Conservation (phyloP, 1,140 invertebrate species). For the Branchinecta lynchi region DNA sequence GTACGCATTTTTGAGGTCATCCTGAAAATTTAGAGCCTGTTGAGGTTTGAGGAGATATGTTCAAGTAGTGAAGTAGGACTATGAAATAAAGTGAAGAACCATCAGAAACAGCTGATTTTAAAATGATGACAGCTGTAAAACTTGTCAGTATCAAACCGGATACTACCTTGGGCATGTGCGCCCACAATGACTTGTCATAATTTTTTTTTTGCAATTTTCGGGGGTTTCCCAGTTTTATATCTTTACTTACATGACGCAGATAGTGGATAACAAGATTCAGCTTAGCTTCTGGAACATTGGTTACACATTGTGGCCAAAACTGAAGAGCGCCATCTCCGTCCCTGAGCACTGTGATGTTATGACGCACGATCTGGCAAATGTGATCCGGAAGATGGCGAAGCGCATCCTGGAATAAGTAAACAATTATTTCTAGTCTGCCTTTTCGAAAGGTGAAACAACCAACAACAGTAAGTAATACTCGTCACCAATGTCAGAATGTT, state of each 20-base stretch:
- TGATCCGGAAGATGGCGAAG: neutral
- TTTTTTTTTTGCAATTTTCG: too few species aligned
- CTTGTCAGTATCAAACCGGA: too few species aligned
- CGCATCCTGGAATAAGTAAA: neutral
- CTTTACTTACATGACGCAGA: conserved; percentile 51
- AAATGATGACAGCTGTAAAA: too few species aligned
- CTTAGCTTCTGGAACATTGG: conserved; percentile 89
- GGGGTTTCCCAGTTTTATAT: neutral
- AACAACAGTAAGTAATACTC: too few species aligned
- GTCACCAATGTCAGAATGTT: too few species aligned
- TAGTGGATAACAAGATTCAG: conserved; percentile 92
- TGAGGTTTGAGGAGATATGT: neutral
- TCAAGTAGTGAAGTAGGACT: too few species aligned
- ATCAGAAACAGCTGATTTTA: too few species aligned
- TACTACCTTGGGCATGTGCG: too few species aligned
- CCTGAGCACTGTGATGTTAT: conserved; percentile 91
- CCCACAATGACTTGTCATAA: too few species aligned
- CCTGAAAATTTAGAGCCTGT: neutral
- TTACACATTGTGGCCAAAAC: conserved; percentile 74
- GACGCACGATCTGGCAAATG: conserved; percentile 61
- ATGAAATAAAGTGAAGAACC: too few species aligned
- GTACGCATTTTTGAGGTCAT: neutral
- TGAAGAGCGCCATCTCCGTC: conserved; percentile 84
- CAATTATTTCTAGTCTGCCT: too few species aligned
- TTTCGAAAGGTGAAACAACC: too few species aligned